Evolutionary conservation across 2,888 invertebrate genomes (phyloP), one percentile per base, ranked within the genome.

Genomic region (Tigriopus californicus): DNA sequence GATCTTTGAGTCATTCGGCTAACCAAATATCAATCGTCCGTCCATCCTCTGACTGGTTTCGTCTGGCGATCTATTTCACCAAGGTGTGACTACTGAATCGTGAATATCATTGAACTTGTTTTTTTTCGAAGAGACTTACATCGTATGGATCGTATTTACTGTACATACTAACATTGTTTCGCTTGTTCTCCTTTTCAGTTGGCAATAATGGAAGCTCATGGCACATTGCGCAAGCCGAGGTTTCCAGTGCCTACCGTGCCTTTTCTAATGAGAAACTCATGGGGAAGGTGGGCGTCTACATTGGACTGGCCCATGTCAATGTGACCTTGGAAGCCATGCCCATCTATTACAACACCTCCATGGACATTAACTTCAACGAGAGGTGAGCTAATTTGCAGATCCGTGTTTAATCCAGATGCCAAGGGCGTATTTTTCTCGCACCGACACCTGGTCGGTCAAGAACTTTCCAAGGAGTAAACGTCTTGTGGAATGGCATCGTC

Each of bases 251-350:
- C 61, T 92, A 91, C 77, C 81, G 85, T 68, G 89, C 91, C 65
- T 92, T 89, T 76, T 88, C 90, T 64, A 76, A 81, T 65, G 88
- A 91, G 71, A 83, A 85, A 69, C 76, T 95, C 64, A 79, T 81
- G 67, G 94, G 90, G 66, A 80, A 84, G 73, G 79, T 97, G 65
- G 91, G 91, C 42, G 85, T 94, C 61, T 84, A 85, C 71, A 85
- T 97, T 65, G 95, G 94, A 60, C 78, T 97, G 62, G 84, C 83
- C 69, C 88, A 90, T 73, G 87, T 94, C 72, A 97, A 97, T 75
- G 86, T 97, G 67, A 94, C 95, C 58, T 80, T 95, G 66, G 80
- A 79, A 74, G 86, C 59, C 41, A 60, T 60, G 20, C 56, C 60
- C 20, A 22, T 46, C 22, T 24, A 41, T 41, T 62, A 62, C 33